Percentiles rank a stretch among this genome's conserved stretches.
phyloP scores from a whole-genome alignment of 2,888 invertebrate species.

The Criorhina ranunculi region DNA sequence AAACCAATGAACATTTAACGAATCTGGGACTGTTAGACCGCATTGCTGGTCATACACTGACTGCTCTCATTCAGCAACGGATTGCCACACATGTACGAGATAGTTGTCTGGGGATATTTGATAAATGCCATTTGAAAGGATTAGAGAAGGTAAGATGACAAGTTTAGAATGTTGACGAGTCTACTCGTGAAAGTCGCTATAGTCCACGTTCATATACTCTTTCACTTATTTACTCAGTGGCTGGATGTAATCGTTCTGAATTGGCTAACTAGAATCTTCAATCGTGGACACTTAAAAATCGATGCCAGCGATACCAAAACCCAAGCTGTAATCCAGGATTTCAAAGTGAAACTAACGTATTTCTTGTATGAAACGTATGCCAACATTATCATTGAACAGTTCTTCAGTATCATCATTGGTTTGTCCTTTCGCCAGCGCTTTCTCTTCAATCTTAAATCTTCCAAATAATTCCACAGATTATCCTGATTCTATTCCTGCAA shows the following conservation, averaged over 20 bases:
- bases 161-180: too few relatives aligned
- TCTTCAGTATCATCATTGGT: slow-evolving; percentile 97
- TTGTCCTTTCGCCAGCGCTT: slow-evolving; percentile 59
- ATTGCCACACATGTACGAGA: slow-evolving; percentile 94
- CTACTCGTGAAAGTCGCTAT: too few relatives aligned
- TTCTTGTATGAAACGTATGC: slow-evolving; percentile 96
- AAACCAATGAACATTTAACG: slow-evolving; percentile 91
- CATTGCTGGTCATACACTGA: slow-evolving; percentile 93
- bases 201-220: neutral
- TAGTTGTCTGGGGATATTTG: slow-evolving; percentile 94
- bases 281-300: slow-evolving; percentile 87
- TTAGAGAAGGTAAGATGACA: slow-evolving; percentile 90
- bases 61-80: slow-evolving; percentile 92
- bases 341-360: slow-evolving; percentile 91
- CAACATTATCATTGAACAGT: slow-evolving; percentile 93
- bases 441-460: neutral
- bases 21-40: slow-evolving; percentile 92
- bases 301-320: slow-evolving; percentile 86
- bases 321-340: slow-evolving; percentile 87
- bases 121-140: slow-evolving; percentile 91
- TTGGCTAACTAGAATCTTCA: slow-evolving; percentile 94
- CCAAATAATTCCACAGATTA: slow-evolving; percentile 87
- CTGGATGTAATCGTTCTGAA: slow-evolving; percentile 93
- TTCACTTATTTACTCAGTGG: slow-evolving; percentile 87
- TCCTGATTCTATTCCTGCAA: slow-evolving; percentile 96